Conservation (phyloP, 2,113 vertebrate genomes). For the Siphamia tubifer region DNA sequence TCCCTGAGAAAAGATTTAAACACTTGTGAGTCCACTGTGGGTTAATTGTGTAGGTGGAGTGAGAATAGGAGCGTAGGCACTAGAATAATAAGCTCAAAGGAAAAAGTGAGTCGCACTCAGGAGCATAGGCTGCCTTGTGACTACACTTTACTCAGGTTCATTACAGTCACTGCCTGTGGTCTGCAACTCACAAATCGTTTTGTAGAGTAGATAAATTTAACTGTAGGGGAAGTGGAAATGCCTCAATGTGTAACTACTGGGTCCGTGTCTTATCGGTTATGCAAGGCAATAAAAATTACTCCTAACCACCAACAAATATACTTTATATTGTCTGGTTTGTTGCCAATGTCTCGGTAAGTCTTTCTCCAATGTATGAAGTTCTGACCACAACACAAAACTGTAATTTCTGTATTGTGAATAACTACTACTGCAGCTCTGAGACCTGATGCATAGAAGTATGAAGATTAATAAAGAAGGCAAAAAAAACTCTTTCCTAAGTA, state of each 20-base stretch:
- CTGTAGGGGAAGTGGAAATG: not conserved
- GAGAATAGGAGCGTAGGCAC: conserved; percentile 9
- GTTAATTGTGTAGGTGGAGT: conserved; percentile 9
- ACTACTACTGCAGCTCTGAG: conserved; percentile 26
- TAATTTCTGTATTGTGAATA: conserved; percentile 11
- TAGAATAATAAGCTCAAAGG: conserved; percentile 41
- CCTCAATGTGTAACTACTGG: not conserved
- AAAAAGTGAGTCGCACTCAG: not conserved
- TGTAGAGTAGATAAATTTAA: conserved; percentile 4
- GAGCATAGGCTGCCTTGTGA: not conserved
- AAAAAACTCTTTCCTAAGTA: not conserved
- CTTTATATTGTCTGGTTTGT: not conserved
- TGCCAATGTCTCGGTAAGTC: not conserved
- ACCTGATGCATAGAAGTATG: not conserved
- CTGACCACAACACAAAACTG: not conserved
- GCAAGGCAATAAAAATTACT: conserved; percentile 9
- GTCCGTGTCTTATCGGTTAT: conserved; percentile 2
- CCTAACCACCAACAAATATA: conserved; percentile 21
- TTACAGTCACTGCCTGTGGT: not conserved
- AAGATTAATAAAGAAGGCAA: not conserved
- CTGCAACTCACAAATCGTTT: not conserved
- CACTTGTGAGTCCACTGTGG: conserved; percentile 24
- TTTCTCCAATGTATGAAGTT: not conserved
- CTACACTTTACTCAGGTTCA: conserved; percentile 24
- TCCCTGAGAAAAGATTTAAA: conserved; percentile 27